Base-by-base conservation (phyloP, 2,888 invertebrate species). In the Ecliptopera silaceata region DNA sequence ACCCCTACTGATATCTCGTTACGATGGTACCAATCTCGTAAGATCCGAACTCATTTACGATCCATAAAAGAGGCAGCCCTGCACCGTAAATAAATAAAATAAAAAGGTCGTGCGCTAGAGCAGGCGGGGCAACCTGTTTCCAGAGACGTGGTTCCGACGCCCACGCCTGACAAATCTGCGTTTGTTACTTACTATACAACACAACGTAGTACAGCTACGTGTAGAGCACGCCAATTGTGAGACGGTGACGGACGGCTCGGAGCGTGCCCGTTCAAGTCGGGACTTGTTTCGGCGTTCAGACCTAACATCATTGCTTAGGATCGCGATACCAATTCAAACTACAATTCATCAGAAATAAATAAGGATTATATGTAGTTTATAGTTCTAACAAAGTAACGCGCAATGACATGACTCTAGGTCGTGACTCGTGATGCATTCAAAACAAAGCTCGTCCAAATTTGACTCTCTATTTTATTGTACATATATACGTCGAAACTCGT, bases 111-210 rank as follows among this genome's bases (percentile, higher is more conserved):
- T 75, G 79, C 75, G 84, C 82, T 82, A 82, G 84, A 78, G 77
- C 81, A 75, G 68, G 74, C 80, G 77, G 74, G 75, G 74, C 83
- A 90, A 91, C 90, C 88, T 86, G 90, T 91, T 91, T 86, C 80
- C 82, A 77, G 79, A 75, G 75, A 75, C 79, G 79, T 75, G 68
- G 73, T 68, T 64, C 71, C 68, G 64, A 76, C 85, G 83, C 88
- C 88, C 77, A 87, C 89, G 85, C 81, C 82, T 81, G 78, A 86
- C 88, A 89, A 90, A 89, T 86, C 90, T 82, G 84, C 86, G 84
- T 79, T 77, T 77, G 79, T 80, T 61, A 60, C 63, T 80, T 61
- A 60, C 63, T 63, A 61, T 63, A 52, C 47, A 52, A 45, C 34
- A 47, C 42, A 48, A 34, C 44, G 32, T 44, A 73, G 73, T 74